A percentile compares a stretch with the other conserved stretches of the same genome.
Evolutionary conservation across 2,888 invertebrate species (phyloP).

Genomic region (Limnephilus lunatus): DNA sequence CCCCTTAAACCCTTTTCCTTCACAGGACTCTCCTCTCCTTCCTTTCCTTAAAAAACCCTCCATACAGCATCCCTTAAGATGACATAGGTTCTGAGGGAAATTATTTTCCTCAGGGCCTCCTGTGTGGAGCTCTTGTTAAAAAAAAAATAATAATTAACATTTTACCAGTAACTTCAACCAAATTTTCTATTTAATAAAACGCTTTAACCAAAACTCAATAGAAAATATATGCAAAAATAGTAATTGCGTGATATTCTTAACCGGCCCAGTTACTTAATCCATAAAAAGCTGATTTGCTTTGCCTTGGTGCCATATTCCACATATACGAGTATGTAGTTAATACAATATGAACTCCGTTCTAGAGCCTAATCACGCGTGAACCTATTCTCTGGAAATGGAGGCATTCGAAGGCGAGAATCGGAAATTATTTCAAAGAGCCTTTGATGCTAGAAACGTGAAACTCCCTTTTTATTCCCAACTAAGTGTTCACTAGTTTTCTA

Average conservation of each 20-base stretch:
- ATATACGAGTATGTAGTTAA: neutral
- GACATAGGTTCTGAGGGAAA: no score
- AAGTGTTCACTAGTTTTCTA: neutral
- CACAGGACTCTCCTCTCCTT: no score
- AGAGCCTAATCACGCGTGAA: slow-evolving; percentile 19
- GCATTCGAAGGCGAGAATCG: slow-evolving; percentile 12
- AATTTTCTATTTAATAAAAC: no score
- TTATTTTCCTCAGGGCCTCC: no score
- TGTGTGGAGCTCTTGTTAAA: no score
- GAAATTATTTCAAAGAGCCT: slow-evolving; percentile 21
- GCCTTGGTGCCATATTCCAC: neutral
- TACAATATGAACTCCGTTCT: slow-evolving; percentile 14
- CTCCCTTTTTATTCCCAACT: neutral
- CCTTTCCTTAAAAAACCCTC: no score
- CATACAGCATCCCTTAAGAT: no score
- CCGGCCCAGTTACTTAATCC: neutral
- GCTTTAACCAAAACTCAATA: neutral
- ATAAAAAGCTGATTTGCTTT: slow-evolving; percentile 5
- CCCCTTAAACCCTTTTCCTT: no score
- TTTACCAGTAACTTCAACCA: no score
- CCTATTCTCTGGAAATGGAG: slow-evolving; percentile 22
- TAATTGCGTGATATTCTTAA: neutral
- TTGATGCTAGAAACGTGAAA: neutral
- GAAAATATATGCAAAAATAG: neutral
- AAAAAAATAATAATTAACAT: no score